Evolutionary conservation across 2,888 invertebrate species (phyloP), one percentile per base, ranked within the genome.

Genomic region (Thereva nobilitata): DNA sequence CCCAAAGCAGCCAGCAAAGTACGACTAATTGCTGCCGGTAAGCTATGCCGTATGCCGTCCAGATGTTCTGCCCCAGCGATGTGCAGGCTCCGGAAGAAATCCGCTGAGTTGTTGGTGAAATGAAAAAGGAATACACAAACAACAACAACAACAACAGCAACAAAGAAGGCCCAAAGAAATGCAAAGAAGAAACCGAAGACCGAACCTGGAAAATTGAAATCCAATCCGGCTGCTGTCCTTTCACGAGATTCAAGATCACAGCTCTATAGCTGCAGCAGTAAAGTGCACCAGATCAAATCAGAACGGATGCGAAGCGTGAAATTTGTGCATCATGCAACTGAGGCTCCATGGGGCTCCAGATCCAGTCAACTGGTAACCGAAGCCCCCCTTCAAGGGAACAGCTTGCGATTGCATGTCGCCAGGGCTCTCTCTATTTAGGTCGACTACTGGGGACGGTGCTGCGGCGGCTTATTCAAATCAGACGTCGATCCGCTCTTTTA

Each of bases 341-440:
- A 35, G 23, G 23, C 23, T 23, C 23, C 23, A 23, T 23, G 23
- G 23, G 23, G 23, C 23, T 23, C 23, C 23, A 23, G 23, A 23
- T 40, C 53, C 38, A 53, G 38, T 53, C 53, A 53, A 53, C 53
- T 53, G 53, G 53, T 53, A 53, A 53, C 53, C 53, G 40, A 38
- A 53, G 38, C 7, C 53, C n/a, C 4, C 38, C 10, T 53, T 53
- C 53, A 53, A 53, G 53, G 53, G 38, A 40, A 38, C 53, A 23
- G 23, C 23, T 23, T 53, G 37, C 53, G 38, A 23, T 5, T 53
- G 53, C 40, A 40, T 40, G 53, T 53, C 53, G 38, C 23, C 23
- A 23, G 23, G 23, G 23, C 40, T 40, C 7, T n/a, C n/a, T n/a
- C 35, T 53, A 53, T 38, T 35, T 53, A 38, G 53, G 53, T 40